Evolutionary conservation across 2,797 vertebrate genomes (phyloP), one percentile per base, ranked within the genome.

Genomic region (Hypotaenidia okinawae): DNA sequence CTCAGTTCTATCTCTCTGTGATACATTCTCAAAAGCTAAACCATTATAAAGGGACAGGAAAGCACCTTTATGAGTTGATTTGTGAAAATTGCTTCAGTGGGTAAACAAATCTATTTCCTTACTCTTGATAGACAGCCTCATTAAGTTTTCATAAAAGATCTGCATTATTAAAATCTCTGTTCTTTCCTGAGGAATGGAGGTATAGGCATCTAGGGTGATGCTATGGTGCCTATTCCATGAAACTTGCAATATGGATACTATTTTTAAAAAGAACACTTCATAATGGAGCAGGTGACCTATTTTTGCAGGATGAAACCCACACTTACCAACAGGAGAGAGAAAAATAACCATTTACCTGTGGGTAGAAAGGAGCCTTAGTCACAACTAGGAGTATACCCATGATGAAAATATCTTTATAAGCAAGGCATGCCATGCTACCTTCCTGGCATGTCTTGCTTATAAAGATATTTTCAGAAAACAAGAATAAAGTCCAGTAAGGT

Each of bases 91-190:
- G 74, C 87, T 95, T 93, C 66, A 37, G 21, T 58, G 63, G 91
- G 76, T 83, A 95, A 95, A 90, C 51, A 96, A 87, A 93, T 43
- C 63, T 78, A 93, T 84, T 89, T 77, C 64, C 89, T 94, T 92
- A 75, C 76, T 95, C 74, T 86, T 95, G 92, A 94, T 19, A 95
- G 70, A 87, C 77, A 94, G 33, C 33, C 64, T 96, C 85, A 95
- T 97, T 91, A 97, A 96, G 69, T 87, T 97, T 97, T 96, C 80
- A 96, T 97, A 84, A 75, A 88, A 93, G 78, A 96, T 68, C 74
- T 94, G 63, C 83, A 95, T 97, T 97, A 96, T 96, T 97, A 95
- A 97, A 97, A 68, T 94, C 66, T 81, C 74, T 94, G 78, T 66
- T 87, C 45, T 80, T 83, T 93, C 51, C 41, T 13, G 87, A 92